Evolutionary conservation across 2,113 vertebrate species (phyloP).

Genomic region (Entomyzon cyanotis): DNA sequence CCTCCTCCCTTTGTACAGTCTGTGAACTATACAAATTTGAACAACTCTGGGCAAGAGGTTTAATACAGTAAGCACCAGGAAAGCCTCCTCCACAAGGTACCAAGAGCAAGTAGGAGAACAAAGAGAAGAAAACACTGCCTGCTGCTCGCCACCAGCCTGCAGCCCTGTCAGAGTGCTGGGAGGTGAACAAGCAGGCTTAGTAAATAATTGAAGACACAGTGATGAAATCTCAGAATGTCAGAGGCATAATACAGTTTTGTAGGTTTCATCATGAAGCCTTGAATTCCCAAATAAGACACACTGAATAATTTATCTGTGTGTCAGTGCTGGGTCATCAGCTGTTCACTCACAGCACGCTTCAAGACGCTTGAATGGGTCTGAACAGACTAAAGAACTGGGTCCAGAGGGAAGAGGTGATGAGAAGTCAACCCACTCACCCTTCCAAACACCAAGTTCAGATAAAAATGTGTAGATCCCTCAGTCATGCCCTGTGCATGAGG

Average conservation of each 20-base stretch:
- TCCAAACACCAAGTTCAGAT: not conserved
- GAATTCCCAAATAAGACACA: constrained; percentile 71
- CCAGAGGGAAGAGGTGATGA: not conserved
- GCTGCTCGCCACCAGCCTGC: not conserved
- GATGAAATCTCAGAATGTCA: constrained; percentile 66
- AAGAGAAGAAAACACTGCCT: not conserved
- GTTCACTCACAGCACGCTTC: constrained; percentile 33
- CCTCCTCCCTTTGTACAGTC: not conserved
- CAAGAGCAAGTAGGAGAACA: constrained; percentile 3
- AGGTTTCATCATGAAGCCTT: constrained; percentile 71
- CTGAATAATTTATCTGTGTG: constrained; percentile 76
- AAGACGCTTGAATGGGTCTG: not conserved
- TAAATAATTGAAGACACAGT: constrained; percentile 75
- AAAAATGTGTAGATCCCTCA: not conserved
- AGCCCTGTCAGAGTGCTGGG: constrained; percentile 1
- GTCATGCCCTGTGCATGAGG: not conserved
- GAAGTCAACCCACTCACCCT: not conserved
- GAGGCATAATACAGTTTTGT: constrained; percentile 66
- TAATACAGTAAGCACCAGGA: not conserved
- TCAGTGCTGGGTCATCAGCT: constrained; percentile 74
- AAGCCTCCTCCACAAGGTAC: not conserved
- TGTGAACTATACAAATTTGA: not conserved
- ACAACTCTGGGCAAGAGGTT: not conserved
- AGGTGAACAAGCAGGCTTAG: constrained; percentile 50
- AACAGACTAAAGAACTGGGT: not conserved